Base-by-base conservation (phyloP, 2,888 invertebrate species). In the Leucoma salicis region DNA sequence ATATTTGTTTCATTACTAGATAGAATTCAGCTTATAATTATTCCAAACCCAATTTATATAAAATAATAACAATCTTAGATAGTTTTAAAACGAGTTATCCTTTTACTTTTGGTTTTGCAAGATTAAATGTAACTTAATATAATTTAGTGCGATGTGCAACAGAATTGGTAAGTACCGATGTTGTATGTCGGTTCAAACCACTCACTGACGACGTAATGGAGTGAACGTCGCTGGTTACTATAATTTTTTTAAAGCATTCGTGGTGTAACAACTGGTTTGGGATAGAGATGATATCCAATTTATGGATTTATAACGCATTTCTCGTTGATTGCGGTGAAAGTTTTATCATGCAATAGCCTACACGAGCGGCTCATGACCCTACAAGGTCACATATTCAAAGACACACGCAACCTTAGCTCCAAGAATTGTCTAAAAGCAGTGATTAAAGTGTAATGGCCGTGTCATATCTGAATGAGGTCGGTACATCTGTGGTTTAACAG, bases 181-280 rank as follows among this genome's bases (percentile, higher is more conserved):
- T 44, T 55, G 55, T 34, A 46, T 49, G 55, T 36, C 39, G 44
- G 8, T 21, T 21, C 7, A 21, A 27, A 27, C 38, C 38, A 39
- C 35, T 42, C 34, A 31, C 38, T 21, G n/a, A 2, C 14, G 14
- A 60, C 53, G 50, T 53, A 49, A 56, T 11, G 4, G 27, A 59
- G 63, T 59, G 60, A 59, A 53, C 39, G 60, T 53, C 46, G 24
- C 33, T 8, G n/a, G 15, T 31, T 31, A 31, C 46, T 32, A 48
- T 50, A 14, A 42, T 44, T 57, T 33, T 45, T 42, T 31, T 48
- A 39, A 53, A 32, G 46, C 15, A 43, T 46, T 32, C 34, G 50
- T 58, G 52, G 42, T 62, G 63, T 42, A 59, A 57, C 44, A 62
- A 49, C 55, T 48, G 51, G 58, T 61, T 54, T 39, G 37, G 43